Base-by-base conservation (phyloP, 2,888 invertebrate genomes). In the Neuroscelio doddi region DNA sequence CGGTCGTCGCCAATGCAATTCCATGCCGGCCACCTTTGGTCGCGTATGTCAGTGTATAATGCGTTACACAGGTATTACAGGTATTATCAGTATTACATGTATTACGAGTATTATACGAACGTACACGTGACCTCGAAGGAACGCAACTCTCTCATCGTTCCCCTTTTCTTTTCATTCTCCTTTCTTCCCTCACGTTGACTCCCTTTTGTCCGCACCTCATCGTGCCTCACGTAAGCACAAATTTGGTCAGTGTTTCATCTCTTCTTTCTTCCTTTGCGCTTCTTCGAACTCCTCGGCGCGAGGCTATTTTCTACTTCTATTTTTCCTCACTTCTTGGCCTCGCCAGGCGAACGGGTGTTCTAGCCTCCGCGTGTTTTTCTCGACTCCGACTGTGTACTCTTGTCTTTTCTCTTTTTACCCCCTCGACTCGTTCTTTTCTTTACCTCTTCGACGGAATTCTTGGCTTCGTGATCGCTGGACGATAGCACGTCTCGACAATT, bases 41-140 rank as follows among this genome's bases (percentile, higher is more conserved):
- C 55, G 39, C 58, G 29, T 53, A 38, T 44, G 61, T 41, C 49
- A 38, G 61, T 63, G 50, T 78, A 72, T 76, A 76, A 79, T 74
- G 76, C 74, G 74, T 81, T 79, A 79, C 77, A 78, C 75, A 73
- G 77, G 76, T 73, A 80, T 81, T 80, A 80, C 80, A 76, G 79
- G 78, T 79, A 81, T 80, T 81, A 82, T 80, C 75, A 75, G 78
- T 79, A 80, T 80, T 80, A 80, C 79, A 80, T 69, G 77, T 79
- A 80, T 81, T 80, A 80, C 80, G 78, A 76, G 76, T 75, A 80
- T 79, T 79, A 81, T 77, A 80, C 73, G 78, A 75, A 75, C 77
- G 75, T 72, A 74, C 73, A 74, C 70, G 73, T 74, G 81, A 76
- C 80, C 80, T 80, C 81, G 80, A 73, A 68, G 68, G 67, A 56